Conservation (phyloP, 92 coral and sea anemone genomes). For the Montipora capitata region DNA sequence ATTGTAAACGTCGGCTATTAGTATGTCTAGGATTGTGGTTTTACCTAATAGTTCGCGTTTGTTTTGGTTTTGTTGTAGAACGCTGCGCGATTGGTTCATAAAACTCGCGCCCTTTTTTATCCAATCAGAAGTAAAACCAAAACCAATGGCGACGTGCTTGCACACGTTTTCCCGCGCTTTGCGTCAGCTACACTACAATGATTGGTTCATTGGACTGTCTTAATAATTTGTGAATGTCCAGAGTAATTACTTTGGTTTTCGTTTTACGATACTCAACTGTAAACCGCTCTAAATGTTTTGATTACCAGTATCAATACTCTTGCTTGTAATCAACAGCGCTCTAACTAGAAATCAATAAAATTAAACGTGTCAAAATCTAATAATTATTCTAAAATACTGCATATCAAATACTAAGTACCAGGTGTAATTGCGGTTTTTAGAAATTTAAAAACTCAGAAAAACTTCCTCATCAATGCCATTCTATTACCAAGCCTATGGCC, state of each 20-base stretch:
- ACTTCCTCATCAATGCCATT: not conserved
- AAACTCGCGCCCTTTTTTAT: not conserved
- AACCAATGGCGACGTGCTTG: conserved; percentile 2
- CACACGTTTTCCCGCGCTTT: conserved; percentile 7
- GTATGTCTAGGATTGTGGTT: too few relatives aligned
- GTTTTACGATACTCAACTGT: not conserved
- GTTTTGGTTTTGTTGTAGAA: not conserved
- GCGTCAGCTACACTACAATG: not conserved
- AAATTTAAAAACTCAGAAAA: not conserved
- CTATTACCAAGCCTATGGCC: not conserved
- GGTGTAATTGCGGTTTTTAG: not conserved
- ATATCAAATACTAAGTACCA: not conserved
- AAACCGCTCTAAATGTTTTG: not conserved
- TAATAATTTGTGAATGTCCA: not conserved
- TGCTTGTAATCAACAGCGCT: not conserved
- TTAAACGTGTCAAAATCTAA: not conserved
- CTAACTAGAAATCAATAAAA: too few relatives aligned
- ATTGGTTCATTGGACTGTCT: not conserved
- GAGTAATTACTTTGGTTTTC: not conserved
- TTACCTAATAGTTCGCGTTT: not conserved
- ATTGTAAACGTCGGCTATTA: not conserved
- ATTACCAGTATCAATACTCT: not conserved
- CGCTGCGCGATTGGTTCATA: not conserved
- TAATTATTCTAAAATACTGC: conserved; percentile 2
- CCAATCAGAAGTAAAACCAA: conserved; percentile 17